A percentile compares a stretch with the other conserved stretches of the same genome.
phyloP scores from a whole-genome alignment of 2,888 invertebrate genomes.

The Drosophila dives region DNA sequence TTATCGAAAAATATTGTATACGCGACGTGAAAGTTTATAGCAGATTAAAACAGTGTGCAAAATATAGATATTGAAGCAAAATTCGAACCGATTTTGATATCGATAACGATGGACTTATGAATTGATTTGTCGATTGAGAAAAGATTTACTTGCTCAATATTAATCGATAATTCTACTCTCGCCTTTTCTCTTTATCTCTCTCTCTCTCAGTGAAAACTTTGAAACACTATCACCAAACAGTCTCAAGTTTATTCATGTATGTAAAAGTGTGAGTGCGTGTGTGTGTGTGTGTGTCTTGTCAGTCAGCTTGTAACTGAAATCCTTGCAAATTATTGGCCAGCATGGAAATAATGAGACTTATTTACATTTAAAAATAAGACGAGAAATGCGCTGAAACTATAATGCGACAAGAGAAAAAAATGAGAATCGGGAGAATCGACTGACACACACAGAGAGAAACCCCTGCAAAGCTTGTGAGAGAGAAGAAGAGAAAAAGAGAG shows the following conservation, averaged over 20 bases:
- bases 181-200: not conserved
- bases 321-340: slow-evolving; percentile 69
- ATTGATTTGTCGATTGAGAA: not conserved
- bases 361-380: slow-evolving; percentile 72
- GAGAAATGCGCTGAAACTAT: slow-evolving; percentile 32
- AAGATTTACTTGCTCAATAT: not conserved
- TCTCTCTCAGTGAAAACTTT: not conserved
- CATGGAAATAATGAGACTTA: slow-evolving; percentile 76
- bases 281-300: not conserved
- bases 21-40: not conserved
- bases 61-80: not conserved
- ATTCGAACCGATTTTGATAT: not conserved
- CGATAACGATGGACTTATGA: not conserved
- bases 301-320: slow-evolving; percentile 35
- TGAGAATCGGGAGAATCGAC: not conserved
- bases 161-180: not conserved
- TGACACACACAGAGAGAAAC: not conserved
- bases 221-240: slow-evolving; percentile 17
- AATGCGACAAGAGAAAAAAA: slow-evolving; percentile 25
- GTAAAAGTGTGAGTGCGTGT: slow-evolving; percentile 1
- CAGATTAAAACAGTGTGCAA: not conserved
- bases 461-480: not conserved
- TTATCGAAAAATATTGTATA: not conserved
- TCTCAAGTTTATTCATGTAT: slow-evolving; percentile 3
- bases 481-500: not conserved